A percentile compares a stretch with the other conserved stretches of the same genome.
These are phyloP conservation scores for Xestia c-nigrum DNA, from an alignment of 2,888 invertebrate genomes.

Conservation along the genomic window DNA sequence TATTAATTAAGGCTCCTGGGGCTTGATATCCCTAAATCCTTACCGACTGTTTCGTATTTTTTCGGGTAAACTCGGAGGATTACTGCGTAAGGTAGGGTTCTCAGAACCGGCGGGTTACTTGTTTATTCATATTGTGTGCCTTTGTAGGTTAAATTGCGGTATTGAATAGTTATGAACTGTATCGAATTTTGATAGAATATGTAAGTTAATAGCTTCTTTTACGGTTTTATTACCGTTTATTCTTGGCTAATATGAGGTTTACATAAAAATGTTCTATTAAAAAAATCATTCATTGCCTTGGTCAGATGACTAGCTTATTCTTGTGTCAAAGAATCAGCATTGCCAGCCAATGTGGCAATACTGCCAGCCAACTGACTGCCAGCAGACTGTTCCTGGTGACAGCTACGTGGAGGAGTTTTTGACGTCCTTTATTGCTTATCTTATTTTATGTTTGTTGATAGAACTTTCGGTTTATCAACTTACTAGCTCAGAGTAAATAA, in stretches of 20 bases:
- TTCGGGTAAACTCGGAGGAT: constrained; percentile 40
- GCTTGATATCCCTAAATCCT: constrained; percentile 57
- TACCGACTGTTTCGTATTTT: constrained; percentile 61
- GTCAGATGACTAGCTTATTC: not conserved
- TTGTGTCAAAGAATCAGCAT: not conserved
- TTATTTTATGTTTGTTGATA: not conserved
- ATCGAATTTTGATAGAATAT: constrained; percentile 18
- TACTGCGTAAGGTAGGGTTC: constrained; percentile 28
- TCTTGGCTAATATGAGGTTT: not conserved
- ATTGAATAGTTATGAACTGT: constrained; percentile 30
- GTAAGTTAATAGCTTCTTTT: not conserved
- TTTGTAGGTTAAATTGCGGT: constrained; percentile 22
- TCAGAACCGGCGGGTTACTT: constrained; percentile 10
- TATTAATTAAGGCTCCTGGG: constrained; percentile 61
- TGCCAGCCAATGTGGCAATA: not conserved
- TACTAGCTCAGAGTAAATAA: not conserved
- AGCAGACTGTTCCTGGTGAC: not conserved
- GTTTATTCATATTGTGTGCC: constrained; percentile 32
- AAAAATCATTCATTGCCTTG: not conserved
- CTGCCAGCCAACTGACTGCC: not conserved
- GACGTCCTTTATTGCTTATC: not conserved
- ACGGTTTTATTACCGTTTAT: not conserved
- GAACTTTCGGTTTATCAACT: not conserved
- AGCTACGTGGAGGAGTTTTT: not conserved
- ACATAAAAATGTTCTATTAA: not conserved